Conservation (phyloP, 2,888 invertebrate genomes). For the Hirtodrosophila cameraria region DNA sequence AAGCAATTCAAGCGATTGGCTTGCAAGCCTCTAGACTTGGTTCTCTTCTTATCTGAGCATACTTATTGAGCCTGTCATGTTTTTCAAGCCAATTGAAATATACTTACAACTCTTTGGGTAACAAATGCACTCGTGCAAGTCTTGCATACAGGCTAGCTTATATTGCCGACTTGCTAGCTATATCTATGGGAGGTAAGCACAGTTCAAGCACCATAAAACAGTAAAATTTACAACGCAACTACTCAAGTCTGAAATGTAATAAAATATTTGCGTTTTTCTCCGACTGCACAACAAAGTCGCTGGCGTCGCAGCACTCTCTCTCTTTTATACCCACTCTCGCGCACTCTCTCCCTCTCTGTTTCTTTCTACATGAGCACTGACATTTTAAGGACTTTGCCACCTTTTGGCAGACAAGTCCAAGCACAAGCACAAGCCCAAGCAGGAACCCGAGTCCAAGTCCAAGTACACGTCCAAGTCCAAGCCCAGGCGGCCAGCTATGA, state of each 20-base stretch:
- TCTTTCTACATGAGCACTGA: slow-evolving; percentile 49
- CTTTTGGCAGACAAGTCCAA: slow-evolving; percentile 41
- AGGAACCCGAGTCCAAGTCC: slow-evolving; percentile 25
- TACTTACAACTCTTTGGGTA: too few relatives aligned
- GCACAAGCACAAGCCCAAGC: slow-evolving; percentile 25
- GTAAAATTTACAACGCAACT: slow-evolving; percentile 81
- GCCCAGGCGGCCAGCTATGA: slow-evolving; percentile 65
- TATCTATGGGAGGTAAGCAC: slow-evolving; percentile 44
- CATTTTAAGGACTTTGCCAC: slow-evolving; percentile 59
- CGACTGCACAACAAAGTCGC: slow-evolving; percentile 63
- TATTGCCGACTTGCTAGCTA: slow-evolving; percentile 19
- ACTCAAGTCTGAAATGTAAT: slow-evolving; percentile 81
- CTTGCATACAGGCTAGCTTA: slow-evolving; percentile 40
- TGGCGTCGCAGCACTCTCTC: neutral
- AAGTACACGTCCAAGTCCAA: slow-evolving; percentile 29
- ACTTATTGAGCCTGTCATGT: too few relatives aligned
- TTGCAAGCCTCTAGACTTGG: too few relatives aligned
- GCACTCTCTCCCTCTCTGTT: neutral
- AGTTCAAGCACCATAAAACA: slow-evolving; percentile 72
- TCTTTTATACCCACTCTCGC: slow-evolving; percentile 16
- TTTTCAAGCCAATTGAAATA: too few relatives aligned
- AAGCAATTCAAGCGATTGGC: too few relatives aligned
- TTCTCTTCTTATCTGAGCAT: too few relatives aligned
- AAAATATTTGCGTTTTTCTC: slow-evolving; percentile 79
- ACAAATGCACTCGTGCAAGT: too few relatives aligned